Evolutionary conservation across 2,113 vertebrate genomes (phyloP).

Genomic region (Suricata suricatta): DNA sequence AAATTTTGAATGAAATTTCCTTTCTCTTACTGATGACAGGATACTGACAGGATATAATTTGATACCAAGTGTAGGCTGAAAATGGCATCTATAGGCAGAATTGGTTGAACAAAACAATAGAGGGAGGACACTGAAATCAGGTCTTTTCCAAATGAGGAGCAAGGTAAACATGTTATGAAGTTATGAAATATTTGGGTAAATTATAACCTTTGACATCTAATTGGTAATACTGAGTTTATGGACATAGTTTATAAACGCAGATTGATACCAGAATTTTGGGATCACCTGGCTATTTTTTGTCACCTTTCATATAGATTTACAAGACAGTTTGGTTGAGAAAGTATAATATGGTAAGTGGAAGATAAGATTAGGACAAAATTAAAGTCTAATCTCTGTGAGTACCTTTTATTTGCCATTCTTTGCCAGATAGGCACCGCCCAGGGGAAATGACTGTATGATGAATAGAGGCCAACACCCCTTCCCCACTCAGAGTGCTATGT

Average conservation of each 20-base stretch:
- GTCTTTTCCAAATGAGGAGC: neutral
- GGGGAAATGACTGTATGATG: neutral
- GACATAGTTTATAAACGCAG: neutral
- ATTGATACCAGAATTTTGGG: neutral
- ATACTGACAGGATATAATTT: neutral
- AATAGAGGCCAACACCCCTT: neutral
- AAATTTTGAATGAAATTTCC: neutral
- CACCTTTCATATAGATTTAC: neutral
- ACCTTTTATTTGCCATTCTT: neutral
- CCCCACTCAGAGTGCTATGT: fast-evolving
- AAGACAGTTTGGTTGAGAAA: neutral
- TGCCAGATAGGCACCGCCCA: neutral
- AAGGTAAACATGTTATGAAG: neutral
- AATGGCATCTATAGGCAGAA: neutral
- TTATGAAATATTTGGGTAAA: neutral
- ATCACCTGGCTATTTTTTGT: neutral
- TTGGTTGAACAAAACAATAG: neutral
- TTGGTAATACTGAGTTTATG: neutral
- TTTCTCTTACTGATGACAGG: neutral
- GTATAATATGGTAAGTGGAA: neutral
- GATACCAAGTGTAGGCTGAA: neutral
- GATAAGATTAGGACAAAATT: neutral
- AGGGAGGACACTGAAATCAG: neutral
- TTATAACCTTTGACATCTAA: neutral
- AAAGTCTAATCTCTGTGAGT: neutral